Evolutionary conservation across 2,113 vertebrate genomes (phyloP).

Genomic region (Malaclemys terrapin): DNA sequence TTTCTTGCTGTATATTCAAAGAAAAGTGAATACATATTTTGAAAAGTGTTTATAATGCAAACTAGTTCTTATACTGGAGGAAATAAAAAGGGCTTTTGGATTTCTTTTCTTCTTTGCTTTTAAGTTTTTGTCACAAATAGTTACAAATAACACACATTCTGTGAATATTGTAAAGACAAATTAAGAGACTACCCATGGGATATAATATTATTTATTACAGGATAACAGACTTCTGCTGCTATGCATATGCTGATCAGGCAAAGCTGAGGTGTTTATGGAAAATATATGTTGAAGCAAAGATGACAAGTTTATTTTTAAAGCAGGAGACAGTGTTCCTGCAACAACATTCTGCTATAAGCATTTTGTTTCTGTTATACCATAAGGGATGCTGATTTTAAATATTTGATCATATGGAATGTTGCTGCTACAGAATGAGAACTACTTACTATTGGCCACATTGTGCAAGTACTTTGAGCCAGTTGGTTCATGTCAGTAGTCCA

Average conservation of each 20-base stretch:
- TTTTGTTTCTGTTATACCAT: slow-evolving; percentile 11
- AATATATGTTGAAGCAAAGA: slow-evolving; percentile 42
- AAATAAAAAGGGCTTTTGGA: background rate
- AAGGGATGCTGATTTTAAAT: background rate
- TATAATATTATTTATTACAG: slow-evolving; percentile 31
- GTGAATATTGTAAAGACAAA: background rate
- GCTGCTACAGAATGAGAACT: background rate
- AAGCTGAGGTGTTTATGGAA: slow-evolving; percentile 20
- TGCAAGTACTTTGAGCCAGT: background rate
- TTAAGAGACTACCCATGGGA: background rate
- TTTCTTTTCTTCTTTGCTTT: background rate
- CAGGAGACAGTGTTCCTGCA: slow-evolving; percentile 3
- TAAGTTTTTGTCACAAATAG: background rate
- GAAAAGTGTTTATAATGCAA: background rate
- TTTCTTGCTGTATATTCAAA: background rate
- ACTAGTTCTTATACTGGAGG: background rate
- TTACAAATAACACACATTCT: background rate
- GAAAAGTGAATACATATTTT: background rate
- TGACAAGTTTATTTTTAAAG: slow-evolving; percentile 56
- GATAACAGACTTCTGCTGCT: slow-evolving; percentile 45
- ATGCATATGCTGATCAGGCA: background rate
- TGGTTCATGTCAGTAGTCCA: accelerated
- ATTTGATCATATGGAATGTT: background rate
- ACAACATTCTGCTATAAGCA: background rate
- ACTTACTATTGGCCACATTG: background rate